phyloP scores from a whole-genome alignment of 2,113 vertebrate species.

The Brachyistius frenatus region DNA sequence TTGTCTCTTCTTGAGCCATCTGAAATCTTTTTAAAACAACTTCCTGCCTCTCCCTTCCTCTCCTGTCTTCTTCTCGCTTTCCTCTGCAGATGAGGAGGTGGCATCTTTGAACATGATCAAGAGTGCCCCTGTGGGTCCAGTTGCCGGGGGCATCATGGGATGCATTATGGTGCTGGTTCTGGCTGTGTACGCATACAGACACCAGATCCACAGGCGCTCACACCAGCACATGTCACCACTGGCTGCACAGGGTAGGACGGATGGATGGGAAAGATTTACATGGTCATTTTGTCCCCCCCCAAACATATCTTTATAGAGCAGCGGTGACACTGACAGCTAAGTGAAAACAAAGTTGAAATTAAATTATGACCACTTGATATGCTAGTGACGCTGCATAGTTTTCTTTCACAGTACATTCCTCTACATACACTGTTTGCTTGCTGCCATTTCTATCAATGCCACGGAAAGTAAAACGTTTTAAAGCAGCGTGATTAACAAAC shows the following conservation, averaged over 20 bases:
- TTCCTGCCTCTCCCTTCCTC: neutral
- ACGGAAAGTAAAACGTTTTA: slow-evolving; percentile 15
- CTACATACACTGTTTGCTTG: neutral
- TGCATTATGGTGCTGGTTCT: slow-evolving; percentile 98
- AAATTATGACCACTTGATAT: no score
- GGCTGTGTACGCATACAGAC: slow-evolving; percentile 96
- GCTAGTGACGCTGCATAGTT: no score
- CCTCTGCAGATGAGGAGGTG: slow-evolving; percentile 91
- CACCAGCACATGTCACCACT: slow-evolving; percentile 99
- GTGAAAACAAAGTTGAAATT: no score
- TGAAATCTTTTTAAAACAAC: slow-evolving; percentile 18
- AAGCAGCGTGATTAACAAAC: slow-evolving; percentile 38
- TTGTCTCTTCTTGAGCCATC: slow-evolving; percentile 8
- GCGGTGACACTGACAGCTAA: no score
- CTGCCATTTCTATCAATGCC: slow-evolving; percentile 11
- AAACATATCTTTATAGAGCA: neutral
- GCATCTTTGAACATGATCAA: slow-evolving; percentile 97
- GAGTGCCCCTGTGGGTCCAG: slow-evolving; percentile 95
- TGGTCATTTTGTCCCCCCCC: neutral
- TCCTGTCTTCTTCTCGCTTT: neutral
- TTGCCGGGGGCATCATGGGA: slow-evolving; percentile 98
- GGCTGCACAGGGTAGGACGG: slow-evolving; percentile 92
- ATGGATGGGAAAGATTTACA: neutral
- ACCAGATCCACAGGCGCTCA: slow-evolving; percentile 96
- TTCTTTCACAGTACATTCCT: no score